A percentile compares a stretch with the other conserved stretches of the same genome.
Conservation (phyloP, 2,888 invertebrate genomes). For the Cheilosia vernalis region DNA sequence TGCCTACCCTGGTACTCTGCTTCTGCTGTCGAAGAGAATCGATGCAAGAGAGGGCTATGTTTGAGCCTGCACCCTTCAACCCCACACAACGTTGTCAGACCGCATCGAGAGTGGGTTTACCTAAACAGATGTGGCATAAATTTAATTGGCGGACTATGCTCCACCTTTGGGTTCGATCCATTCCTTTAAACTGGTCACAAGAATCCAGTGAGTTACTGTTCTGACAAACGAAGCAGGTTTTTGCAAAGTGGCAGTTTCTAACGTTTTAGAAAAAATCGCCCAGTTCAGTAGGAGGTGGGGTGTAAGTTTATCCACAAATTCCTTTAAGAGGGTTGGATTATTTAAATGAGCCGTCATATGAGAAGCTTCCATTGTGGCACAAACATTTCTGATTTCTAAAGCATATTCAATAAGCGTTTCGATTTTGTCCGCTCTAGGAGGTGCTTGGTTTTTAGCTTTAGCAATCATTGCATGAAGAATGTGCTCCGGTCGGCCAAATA, state of each 20-base stretch:
- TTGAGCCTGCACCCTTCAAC: neutral
- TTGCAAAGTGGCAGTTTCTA: constrained; percentile 2
- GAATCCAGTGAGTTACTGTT: neutral
- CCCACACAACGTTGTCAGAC: neutral
- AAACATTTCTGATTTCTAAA: constrained; percentile 22
- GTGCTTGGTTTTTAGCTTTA: constrained; percentile 6
- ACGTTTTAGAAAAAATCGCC: neutral
- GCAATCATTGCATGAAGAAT: constrained; percentile 15
- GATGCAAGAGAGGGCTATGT: neutral
- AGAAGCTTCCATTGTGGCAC: constrained; percentile 18
- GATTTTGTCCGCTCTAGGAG: constrained; percentile 19
- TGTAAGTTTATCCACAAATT: constrained; percentile 11
- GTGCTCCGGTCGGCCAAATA: neutral
- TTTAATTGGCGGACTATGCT: neutral
- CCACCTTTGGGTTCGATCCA: neutral
- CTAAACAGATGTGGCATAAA: neutral
- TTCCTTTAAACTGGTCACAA: neutral
- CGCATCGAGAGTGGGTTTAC: neutral
- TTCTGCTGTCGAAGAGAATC: neutral
- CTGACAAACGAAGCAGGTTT: neutral
- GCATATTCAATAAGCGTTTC: constrained; percentile 32
- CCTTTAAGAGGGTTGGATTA: constrained; percentile 19
- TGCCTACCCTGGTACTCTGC: neutral
- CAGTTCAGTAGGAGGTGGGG: constrained; percentile 11
- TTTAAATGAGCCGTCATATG: constrained; percentile 14